Evolutionary conservation across 2,888 invertebrate species (phyloP), one percentile per base, ranked within the genome.

Genomic region (Diabrotica balteata): DNA sequence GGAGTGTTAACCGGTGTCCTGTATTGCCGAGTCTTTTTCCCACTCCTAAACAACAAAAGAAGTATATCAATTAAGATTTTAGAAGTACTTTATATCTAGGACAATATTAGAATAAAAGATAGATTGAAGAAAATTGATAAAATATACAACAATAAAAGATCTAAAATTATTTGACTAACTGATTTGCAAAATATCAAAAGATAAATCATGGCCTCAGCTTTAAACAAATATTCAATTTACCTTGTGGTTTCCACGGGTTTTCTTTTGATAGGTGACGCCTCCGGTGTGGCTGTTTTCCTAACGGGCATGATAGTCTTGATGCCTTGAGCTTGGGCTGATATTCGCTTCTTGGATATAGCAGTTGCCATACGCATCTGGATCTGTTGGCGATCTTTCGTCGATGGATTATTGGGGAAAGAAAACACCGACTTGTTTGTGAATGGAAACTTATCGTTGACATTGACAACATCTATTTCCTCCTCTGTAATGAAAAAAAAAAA

Each of bases 391-490:
- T 92, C 92, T 71, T 88, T 88, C 46, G 87, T 87, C 22, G 90
- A 90, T 10, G 93, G 91, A 81, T 90, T 89, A 69, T 89, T 91
- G 44, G 93, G 92, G 59, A 92, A 82, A 0, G 85, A 84, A 71
- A 85, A 73, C 11, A 74, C 77, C 62, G 69, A 72, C 57, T 71
- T 73, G 71, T 67, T 78, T 70, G 61, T 72, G 60, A 61, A 59
- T 9, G 59, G 65, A 11, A 73, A 67, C 63, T 80, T 79, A 69
- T 89, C 89, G 32, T 32, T 90, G 73, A 91, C 85, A 0, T 91
- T 90, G 62, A 93, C 94, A 63, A 94, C 94, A 82, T 94, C 94
- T 80, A 94, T 94, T 87, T 93, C 93, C 85, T 94, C 94, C 52
- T 73, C 92, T 91, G 88, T 71, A 89, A 90, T 86, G 87, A 85